Evolutionary conservation across 2,888 invertebrate species (phyloP), one percentile per base, ranked within the genome.

Genomic region (Serripes groenlandicus): DNA sequence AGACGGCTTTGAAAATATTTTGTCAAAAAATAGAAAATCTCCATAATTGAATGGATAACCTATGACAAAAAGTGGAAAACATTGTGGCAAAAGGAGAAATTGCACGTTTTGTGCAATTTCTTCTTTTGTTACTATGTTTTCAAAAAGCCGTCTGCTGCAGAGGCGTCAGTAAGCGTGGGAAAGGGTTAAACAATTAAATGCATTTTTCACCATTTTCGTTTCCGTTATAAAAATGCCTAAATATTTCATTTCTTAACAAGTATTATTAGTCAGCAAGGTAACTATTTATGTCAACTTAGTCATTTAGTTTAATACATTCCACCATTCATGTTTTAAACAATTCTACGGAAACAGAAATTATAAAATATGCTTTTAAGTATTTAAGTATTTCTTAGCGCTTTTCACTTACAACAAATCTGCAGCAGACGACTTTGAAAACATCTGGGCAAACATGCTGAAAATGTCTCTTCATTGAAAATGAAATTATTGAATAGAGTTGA

Each of bases 391-490:
- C 18, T 11, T 11, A 42, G 18, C 18, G 42, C 18, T 11, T 11
- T 18, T 42, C 11, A 42, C n/a, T n/a, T n/a, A n/a, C n/a, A n/a
- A n/a, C n/a, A n/a, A n/a, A n/a, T n/a, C n/a, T n/a, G n/a, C n/a
- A n/a, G n/a, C n/a, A n/a, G n/a, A n/a, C n/a, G n/a, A n/a, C n/a
- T n/a, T n/a, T n/a, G n/a, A n/a, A n/a, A n/a, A n/a, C n/a, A n/a
- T n/a, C n/a, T n/a, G n/a, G n/a, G n/a, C n/a, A n/a, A 58, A 26
- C 58, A 28, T 58, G 58, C 58, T 58, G 58, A 58, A n/a, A 26
- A 28, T 58, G 9, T 28, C 3, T 58, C 11, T 58, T 58, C 28
- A 11, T 28, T 58, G 23, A 28, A 28, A 28, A 11, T 4, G 15
- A 26, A 1, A 26, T 26, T 7, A 58, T 26, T 3, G 15, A 5